Evolutionary conservation across 2,888 invertebrate genomes (phyloP).

Genomic region (Synanthedon formicaeformis): DNA sequence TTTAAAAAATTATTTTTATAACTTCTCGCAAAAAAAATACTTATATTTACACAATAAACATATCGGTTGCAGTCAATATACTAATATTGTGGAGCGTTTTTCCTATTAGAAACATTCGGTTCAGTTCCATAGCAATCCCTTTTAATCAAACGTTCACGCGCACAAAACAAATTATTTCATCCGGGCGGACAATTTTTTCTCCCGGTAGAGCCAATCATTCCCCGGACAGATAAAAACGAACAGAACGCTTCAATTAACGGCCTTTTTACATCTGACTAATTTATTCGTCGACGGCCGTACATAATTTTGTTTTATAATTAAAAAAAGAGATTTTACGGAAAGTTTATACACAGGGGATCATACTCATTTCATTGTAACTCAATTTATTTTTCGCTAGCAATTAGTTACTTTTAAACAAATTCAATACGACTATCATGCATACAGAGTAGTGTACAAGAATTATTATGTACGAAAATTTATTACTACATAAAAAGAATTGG

Average conservation of each 20-base stretch:
- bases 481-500: no score
- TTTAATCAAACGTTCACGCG: neutral
- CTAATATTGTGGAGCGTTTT: no score
- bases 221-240: neutral
- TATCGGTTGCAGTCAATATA: no score
- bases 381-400: neutral
- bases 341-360: neutral
- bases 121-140: no score
- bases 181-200: neutral
- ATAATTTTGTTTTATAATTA: neutral
- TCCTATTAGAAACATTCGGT: no score
- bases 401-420: neutral
- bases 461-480: neutral
- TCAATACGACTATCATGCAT: no score
- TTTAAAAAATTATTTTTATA: no score
- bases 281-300: constrained; percentile 3
- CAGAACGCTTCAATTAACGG: constrained; percentile 16
- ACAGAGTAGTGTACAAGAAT: no score
- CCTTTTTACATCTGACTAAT: constrained; percentile 15
- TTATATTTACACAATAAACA: no score
- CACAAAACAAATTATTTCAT: neutral
- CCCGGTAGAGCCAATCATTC: neutral
- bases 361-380: neutral
- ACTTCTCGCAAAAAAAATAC: no score
- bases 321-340: neutral